A percentile compares a stretch with the other conserved stretches of the same genome.
Conservation (phyloP, 2,113 vertebrate species). For the Numenius arquata region DNA sequence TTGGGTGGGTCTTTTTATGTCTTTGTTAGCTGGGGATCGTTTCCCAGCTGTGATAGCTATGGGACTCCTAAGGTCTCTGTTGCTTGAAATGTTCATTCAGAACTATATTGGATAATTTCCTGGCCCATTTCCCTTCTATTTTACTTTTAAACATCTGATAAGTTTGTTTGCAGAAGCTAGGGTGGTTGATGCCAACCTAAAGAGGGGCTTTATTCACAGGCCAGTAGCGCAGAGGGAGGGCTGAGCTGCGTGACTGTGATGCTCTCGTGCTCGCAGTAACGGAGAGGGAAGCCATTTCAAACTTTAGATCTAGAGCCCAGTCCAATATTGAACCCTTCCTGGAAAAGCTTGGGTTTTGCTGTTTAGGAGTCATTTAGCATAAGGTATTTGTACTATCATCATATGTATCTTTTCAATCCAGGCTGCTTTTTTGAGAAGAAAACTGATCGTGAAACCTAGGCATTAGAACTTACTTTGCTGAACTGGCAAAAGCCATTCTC, state of each 20-base stretch:
- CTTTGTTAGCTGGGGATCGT: not conserved
- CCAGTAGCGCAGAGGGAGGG: not conserved
- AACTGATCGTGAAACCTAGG: not conserved
- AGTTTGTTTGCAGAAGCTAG: conserved; percentile 26
- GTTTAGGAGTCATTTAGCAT: not conserved
- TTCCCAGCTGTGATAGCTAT: not conserved
- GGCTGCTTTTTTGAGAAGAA: not conserved
- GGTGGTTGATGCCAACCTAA: not conserved
- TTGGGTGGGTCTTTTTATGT: conserved; percentile 41
- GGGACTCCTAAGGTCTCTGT: not conserved
- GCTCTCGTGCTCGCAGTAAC: rapidly evolving
- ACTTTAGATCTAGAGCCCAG: not conserved
- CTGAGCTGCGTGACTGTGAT: not conserved
- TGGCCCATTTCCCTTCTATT: conserved; percentile 15
- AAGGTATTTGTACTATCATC: not conserved
- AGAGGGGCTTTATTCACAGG: not conserved
- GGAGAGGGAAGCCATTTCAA: not conserved
- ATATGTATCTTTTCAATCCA: not conserved
- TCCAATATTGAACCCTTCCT: not conserved
- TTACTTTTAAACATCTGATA: conserved; percentile 4
- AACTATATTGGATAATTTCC: conserved; percentile 9
- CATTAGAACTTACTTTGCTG: not conserved
- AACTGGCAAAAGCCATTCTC: not conserved
- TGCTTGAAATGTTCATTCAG: conserved; percentile 11
- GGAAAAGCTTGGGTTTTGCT: not conserved